Conservation (phyloP, 2,888 invertebrate genomes). For the Bugulina stolonifera region DNA sequence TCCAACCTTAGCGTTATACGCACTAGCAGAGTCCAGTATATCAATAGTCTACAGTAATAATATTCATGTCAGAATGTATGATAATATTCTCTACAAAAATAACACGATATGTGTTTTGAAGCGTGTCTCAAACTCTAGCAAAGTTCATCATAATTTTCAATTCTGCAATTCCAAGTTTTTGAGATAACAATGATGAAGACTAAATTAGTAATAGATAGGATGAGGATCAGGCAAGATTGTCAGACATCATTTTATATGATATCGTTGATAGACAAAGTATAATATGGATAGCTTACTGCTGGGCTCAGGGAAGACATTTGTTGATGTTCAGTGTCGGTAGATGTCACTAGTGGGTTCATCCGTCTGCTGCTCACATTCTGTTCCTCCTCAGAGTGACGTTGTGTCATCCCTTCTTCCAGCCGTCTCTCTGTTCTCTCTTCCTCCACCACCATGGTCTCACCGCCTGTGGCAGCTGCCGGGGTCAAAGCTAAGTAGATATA, state of each 20-base stretch:
- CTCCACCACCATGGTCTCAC: constrained; percentile 5
- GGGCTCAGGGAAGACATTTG: constrained; percentile 25
- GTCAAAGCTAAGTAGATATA: background rate
- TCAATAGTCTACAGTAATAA: constrained; percentile 6
- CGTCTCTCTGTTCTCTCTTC: background rate
- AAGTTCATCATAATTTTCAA: no score
- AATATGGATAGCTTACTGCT: background rate
- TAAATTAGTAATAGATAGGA: background rate
- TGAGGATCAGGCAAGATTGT: background rate
- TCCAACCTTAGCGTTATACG: constrained; percentile 10
- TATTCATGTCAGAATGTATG: no score
- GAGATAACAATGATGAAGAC: background rate
- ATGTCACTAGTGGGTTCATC: background rate
- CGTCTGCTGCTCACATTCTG: background rate
- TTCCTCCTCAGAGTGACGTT: background rate
- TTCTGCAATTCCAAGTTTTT: no score
- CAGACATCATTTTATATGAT: no score
- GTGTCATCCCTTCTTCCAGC: background rate
- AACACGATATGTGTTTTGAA: no score
- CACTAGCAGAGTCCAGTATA: constrained; percentile 20
- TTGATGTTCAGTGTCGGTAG: background rate
- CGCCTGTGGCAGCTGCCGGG: background rate
- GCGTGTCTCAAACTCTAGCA: no score
- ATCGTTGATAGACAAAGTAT: no score
- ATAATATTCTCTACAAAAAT: no score